A percentile compares a stretch with the other conserved stretches of the same genome.
phyloP scores from a whole-genome alignment of 2,113 vertebrate species.

The Zeus faber region DNA sequence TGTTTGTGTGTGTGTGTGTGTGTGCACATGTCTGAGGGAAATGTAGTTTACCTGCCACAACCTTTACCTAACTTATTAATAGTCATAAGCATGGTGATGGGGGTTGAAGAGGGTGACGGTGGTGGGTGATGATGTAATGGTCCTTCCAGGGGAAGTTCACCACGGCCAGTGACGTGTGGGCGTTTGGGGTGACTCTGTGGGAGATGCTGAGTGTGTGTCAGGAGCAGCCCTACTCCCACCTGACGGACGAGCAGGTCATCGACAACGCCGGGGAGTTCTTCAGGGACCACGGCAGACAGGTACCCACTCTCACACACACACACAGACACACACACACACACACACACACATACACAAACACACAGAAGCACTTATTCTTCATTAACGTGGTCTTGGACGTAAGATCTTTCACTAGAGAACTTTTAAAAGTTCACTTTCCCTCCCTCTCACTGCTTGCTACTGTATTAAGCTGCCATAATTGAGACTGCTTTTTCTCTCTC shows the following conservation, averaged over 20 bases:
- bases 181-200: slow-evolving; percentile 92
- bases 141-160: slow-evolving; percentile 87
- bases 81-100: not conserved
- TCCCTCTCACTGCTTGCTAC: too few relatives aligned
- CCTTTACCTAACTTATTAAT: too few relatives aligned
- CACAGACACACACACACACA: not conserved
- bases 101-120: not conserved
- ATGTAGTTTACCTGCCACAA: too few relatives aligned
- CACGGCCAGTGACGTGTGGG: slow-evolving; percentile 90
- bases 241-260: slow-evolving; percentile 91
- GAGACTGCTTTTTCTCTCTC: not conserved
- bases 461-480: too few relatives aligned
- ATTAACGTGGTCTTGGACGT: too few relatives aligned
- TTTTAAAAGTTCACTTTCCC: too few relatives aligned
- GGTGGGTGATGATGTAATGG: not conserved
- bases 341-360: not conserved
- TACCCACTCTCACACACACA: slow-evolving; percentile 35
- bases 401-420: too few relatives aligned
- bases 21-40: too few relatives aligned
- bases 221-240: slow-evolving; percentile 88
- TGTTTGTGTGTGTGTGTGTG: too few relatives aligned
- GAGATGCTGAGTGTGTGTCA: slow-evolving; percentile 91
- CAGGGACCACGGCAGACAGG: slow-evolving; percentile 89
- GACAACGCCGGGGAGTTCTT: slow-evolving; percentile 93
- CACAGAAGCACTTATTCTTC: too few relatives aligned